phyloP scores from a whole-genome alignment of 2,113 vertebrate genomes.

The Lophochroa leadbeateri region DNA sequence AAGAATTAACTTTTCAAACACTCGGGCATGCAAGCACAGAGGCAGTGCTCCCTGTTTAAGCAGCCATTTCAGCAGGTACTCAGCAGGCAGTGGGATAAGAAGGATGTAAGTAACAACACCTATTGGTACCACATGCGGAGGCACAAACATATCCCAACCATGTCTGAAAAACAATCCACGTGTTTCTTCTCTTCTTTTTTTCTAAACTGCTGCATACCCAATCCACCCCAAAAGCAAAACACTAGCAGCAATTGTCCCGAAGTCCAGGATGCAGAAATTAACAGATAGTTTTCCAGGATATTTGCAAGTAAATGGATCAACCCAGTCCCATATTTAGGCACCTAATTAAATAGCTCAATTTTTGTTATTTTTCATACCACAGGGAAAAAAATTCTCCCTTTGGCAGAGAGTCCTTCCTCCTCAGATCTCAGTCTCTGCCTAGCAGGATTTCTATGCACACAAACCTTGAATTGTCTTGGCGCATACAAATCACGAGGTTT shows the following conservation, averaged over 20 bases:
- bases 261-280: background rate
- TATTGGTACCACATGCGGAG: background rate
- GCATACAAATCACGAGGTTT: background rate
- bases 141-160: background rate
- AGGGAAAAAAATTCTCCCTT: background rate
- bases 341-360: background rate
- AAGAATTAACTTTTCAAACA: background rate
- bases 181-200: background rate
- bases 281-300: background rate
- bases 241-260: background rate
- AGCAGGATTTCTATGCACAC: background rate
- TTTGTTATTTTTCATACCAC: constrained; percentile 21
- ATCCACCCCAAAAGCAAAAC: background rate
- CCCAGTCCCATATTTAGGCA: background rate
- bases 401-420: constrained; percentile 7
- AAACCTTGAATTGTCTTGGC: constrained; percentile 26
- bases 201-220: background rate
- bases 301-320: background rate
- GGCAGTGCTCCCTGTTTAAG: background rate
- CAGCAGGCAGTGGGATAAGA: background rate
- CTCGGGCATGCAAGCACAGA: background rate
- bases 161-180: background rate
- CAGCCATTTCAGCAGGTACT: background rate
- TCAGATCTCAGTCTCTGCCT: background rate
- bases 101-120: background rate